Percentiles rank a stretch among this genome's conserved stretches.
These are phyloP conservation scores for Gnathonemus echidnorhynchus DNA, from an alignment of 2,113 vertebrate species.

Conservation along the genomic window DNA sequence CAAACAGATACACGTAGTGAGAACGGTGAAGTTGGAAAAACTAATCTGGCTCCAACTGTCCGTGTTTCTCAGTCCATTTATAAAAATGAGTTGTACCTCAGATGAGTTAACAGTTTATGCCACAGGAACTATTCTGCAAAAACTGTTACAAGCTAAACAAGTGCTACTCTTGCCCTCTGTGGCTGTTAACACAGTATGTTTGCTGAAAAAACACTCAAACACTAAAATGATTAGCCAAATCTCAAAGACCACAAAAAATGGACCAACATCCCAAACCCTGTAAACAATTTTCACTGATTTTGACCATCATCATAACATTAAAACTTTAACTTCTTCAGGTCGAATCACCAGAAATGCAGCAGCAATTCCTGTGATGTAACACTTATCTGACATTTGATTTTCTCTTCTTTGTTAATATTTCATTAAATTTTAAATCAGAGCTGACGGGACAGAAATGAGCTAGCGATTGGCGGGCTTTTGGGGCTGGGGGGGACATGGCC, in stretches of 20 bases:
- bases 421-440: neutral
- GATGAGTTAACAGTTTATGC: neutral
- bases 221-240: neutral
- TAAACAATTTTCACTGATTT: neutral
- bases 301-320: neutral
- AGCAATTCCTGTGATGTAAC: neutral
- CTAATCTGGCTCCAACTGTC: neutral
- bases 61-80: neutral
- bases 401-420: neutral
- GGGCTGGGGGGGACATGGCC: neutral
- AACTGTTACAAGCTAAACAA: neutral
- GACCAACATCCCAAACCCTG: neutral
- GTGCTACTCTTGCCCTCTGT: neutral
- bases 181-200: neutral
- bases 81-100: neutral
- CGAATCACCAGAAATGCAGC: neutral
- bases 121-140: neutral
- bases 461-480: neutral
- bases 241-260: neutral
- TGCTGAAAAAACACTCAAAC: neutral
- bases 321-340: neutral
- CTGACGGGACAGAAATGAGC: neutral
- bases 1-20: neutral
- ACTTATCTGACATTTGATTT: neutral
- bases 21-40: neutral